These are phyloP conservation scores for Cuculus canorus DNA, from an alignment of 2,797 vertebrate species.

Conservation along the genomic window DNA sequence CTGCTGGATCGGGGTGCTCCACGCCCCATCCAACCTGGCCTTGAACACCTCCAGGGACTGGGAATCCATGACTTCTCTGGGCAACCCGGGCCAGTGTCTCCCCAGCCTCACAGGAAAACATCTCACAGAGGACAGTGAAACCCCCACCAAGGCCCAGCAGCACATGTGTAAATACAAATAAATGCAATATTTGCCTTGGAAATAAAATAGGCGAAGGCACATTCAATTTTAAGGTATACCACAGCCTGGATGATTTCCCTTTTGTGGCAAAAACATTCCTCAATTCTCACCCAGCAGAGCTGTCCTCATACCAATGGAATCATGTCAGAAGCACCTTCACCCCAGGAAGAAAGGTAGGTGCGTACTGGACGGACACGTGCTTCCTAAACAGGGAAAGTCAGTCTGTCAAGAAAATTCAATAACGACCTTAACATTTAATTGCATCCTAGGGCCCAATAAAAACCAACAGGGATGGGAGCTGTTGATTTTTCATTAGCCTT, in stretches of 20 bases:
- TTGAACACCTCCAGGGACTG: too few relatives aligned
- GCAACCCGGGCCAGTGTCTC: too few relatives aligned
- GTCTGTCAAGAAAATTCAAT: constrained; percentile 56
- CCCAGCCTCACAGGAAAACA: too few relatives aligned
- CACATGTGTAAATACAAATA: background rate
- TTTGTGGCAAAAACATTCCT: background rate
- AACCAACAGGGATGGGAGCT: background rate
- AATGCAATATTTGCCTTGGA: background rate
- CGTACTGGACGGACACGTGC: background rate
- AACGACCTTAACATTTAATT: constrained; percentile 40
- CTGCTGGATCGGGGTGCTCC: too few relatives aligned
- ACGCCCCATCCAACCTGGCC: too few relatives aligned
- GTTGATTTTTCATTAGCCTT: constrained; percentile 19
- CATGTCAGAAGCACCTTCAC: background rate
- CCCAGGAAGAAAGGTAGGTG: background rate
- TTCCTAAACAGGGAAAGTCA: constrained; percentile 26
- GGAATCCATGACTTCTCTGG: too few relatives aligned
- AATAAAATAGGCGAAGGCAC: background rate
- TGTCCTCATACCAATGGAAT: background rate
- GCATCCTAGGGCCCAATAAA: constrained; percentile 29
- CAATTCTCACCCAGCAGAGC: background rate
- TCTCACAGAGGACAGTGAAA: too few relatives aligned
- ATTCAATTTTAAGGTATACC: background rate
- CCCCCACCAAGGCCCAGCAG: fast-evolving
- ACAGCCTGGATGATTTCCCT: background rate